These are phyloP conservation scores for Platichthys stellatus DNA, from an alignment of 2,113 vertebrate genomes.

Conservation along the genomic window DNA sequence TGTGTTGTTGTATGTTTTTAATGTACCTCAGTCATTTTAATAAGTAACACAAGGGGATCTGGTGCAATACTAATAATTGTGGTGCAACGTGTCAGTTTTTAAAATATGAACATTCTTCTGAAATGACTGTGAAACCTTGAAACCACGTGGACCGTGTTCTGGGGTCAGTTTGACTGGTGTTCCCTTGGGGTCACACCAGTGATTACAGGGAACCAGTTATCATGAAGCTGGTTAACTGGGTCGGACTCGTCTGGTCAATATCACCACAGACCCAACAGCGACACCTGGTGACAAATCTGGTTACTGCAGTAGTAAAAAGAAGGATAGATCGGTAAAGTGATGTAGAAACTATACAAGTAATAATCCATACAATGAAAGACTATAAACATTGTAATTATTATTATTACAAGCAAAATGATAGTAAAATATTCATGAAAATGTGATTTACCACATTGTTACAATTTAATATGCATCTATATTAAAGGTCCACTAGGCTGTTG, in stretches of 20 bases:
- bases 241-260: too few species aligned
- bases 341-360: background rate
- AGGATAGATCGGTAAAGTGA: background rate
- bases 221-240: too few species aligned
- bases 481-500: background rate
- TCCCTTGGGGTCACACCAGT: too few species aligned
- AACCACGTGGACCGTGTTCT: background rate
- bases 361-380: too few species aligned
- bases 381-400: too few species aligned
- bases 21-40: background rate
- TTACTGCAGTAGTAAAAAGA: background rate
- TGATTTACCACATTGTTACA: background rate
- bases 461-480: background rate
- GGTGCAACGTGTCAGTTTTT: background rate
- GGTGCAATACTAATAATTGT: slow-evolving; percentile 13
- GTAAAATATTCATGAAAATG: too few species aligned
- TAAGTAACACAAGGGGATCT: background rate
- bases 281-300: background rate
- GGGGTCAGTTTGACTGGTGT: too few species aligned
- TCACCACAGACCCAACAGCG: background rate
- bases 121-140: background rate
- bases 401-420: too few species aligned
- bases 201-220: too few species aligned
- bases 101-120: background rate
- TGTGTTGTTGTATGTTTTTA: slow-evolving; percentile 6